Evolutionary conservation across 2,888 invertebrate genomes (phyloP).

Genomic region (Matsumyia berberina): DNA sequence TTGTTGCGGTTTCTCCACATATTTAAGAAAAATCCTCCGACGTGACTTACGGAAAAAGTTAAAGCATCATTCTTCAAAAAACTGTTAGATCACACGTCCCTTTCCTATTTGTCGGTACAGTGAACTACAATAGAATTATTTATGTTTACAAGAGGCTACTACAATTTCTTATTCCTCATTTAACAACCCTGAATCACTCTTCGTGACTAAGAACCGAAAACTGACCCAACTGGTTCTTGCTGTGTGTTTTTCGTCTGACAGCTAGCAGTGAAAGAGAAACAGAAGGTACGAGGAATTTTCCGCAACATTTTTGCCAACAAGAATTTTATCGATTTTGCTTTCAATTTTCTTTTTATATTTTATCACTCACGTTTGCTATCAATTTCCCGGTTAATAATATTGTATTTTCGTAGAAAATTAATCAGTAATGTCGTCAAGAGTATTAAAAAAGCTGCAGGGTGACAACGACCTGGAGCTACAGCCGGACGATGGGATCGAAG

Average conservation of each 20-base stretch:
- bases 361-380: slow-evolving; percentile 26
- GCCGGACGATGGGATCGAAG: slow-evolving; percentile 82
- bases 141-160: no score
- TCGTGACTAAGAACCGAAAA: background rate
- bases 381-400: slow-evolving; percentile 4
- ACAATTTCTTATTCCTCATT: background rate
- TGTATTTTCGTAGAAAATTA: background rate
- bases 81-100: no score
- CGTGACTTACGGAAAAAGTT: no score
- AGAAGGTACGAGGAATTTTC: slow-evolving; percentile 58
- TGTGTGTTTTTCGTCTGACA: slow-evolving; percentile 49
- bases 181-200: slow-evolving; percentile 4
- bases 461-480: slow-evolving; percentile 84
- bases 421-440: slow-evolving; percentile 87
- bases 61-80: no score
- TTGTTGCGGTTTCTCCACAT: no score
- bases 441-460: slow-evolving; percentile 88
- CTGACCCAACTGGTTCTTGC: slow-evolving; percentile 17
- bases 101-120: no score
- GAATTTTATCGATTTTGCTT: slow-evolving; percentile 70
- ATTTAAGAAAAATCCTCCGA: no score
- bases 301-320: slow-evolving; percentile 50
- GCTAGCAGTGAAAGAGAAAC: slow-evolving; percentile 44
- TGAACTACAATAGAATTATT: no score
- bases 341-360: slow-evolving; percentile 24